A percentile compares a stretch with the other conserved stretches of the same genome.
phyloP scores from a whole-genome alignment of 1,140 invertebrate genomes.

The Euura saliciscinereae region DNA sequence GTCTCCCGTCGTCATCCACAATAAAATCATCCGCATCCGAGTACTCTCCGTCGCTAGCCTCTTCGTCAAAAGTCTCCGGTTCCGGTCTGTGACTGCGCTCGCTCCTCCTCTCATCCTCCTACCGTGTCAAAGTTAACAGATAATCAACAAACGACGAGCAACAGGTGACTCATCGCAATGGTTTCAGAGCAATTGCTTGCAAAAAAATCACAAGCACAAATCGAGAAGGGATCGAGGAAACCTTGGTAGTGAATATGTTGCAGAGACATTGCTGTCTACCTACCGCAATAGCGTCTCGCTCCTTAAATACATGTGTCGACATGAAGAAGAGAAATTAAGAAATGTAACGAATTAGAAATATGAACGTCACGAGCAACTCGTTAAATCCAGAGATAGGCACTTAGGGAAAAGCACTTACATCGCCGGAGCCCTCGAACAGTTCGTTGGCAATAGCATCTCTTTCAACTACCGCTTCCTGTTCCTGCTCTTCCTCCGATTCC shows the following conservation, averaged over 20 bases:
- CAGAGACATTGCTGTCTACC: too few species aligned
- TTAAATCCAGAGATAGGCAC: not conserved
- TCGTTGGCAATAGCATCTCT: constrained; percentile 89
- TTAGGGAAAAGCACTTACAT: constrained; percentile 68
- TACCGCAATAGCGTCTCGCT: too few species aligned
- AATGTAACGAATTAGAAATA: not conserved
- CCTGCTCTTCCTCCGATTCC: constrained; percentile 82
- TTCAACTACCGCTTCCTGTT: constrained; percentile 74
- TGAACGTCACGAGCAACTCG: not conserved
- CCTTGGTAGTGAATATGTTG: too few species aligned
- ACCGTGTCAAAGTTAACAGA: not conserved
- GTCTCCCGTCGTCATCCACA: constrained; percentile 93
- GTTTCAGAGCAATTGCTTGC: too few species aligned
- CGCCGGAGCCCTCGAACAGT: constrained; percentile 84
- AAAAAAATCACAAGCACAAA: too few species aligned
- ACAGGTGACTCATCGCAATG: too few species aligned
- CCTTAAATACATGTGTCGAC: not conserved
- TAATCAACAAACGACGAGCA: too few species aligned
- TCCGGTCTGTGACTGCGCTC: constrained; percentile 70
- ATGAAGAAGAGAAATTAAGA: not conserved
- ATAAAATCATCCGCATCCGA: constrained; percentile 97
- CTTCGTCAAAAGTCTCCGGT: constrained; percentile 74
- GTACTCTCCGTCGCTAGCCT: constrained; percentile 78
- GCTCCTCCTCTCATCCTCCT: constrained; percentile 82
- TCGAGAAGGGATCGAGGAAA: too few species aligned